These are phyloP conservation scores for Drosophila mayaguana DNA, from an alignment of 2,888 invertebrate genomes.

Conservation along the genomic window DNA sequence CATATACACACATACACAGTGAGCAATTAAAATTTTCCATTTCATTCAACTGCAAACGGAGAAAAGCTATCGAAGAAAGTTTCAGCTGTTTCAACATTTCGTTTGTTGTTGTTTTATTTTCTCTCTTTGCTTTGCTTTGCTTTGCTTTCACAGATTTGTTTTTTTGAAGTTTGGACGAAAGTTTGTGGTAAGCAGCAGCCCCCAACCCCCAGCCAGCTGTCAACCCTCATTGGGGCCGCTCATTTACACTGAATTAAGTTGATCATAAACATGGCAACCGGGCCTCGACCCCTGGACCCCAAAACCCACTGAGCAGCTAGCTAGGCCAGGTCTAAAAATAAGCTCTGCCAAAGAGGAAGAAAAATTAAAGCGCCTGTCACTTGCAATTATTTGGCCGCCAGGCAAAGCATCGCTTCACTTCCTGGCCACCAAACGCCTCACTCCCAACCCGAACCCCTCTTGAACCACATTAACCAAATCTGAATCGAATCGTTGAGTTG, in stretches of 20 bases:
- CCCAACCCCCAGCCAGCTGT: constrained; percentile 37
- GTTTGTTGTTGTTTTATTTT: constrained; percentile 42
- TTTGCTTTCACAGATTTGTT: constrained; percentile 73
- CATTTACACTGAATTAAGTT: constrained; percentile 82
- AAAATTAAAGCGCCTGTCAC: constrained; percentile 82
- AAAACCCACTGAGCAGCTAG: neutral
- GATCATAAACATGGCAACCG: constrained; percentile 71
- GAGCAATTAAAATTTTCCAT: constrained; percentile 84
- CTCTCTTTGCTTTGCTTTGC: constrained; percentile 56
- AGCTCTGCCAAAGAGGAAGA: constrained; percentile 74
- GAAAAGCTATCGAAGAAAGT: constrained; percentile 57
- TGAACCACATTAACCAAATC: constrained; percentile 57
- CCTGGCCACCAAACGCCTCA: constrained; percentile 13
- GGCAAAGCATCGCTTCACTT: constrained; percentile 66
- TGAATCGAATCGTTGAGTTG: constrained; percentile 53
- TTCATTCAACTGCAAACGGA: constrained; percentile 81
- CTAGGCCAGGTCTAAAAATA: constrained; percentile 57
- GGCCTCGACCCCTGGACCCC: constrained; percentile 27
- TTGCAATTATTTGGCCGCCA: constrained; percentile 81
- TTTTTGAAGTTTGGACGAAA: constrained; percentile 73
- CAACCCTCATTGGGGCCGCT: constrained; percentile 66
- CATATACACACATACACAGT: constrained; percentile 19
- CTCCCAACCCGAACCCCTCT: constrained; percentile 2
- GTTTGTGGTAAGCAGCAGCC: constrained; percentile 46
- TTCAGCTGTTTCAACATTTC: constrained; percentile 51